Evolutionary conservation across 2,888 invertebrate species (phyloP).

Genomic region (Thecophora atra): DNA sequence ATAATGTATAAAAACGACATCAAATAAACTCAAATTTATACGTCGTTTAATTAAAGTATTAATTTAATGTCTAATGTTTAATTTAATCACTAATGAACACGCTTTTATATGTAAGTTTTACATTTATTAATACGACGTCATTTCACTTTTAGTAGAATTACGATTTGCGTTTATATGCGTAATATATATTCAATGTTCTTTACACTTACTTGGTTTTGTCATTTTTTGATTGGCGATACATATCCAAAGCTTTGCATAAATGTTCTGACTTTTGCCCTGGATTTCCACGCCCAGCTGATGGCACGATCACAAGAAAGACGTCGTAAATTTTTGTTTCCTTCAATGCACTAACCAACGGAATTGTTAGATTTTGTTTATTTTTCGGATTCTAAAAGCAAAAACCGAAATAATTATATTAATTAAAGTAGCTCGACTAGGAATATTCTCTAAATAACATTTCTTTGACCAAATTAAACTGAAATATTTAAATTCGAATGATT

Average conservation of each 20-base stretch:
- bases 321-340: slow-evolving; percentile 53
- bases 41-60: neutral
- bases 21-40: no score
- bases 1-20: neutral
- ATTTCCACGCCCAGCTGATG: slow-evolving; percentile 59
- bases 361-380: slow-evolving; percentile 52
- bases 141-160: no score
- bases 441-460: no score
- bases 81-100: no score
- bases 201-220: slow-evolving; percentile 58
- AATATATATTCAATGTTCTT: neutral
- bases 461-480: neutral
- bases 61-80: no score
- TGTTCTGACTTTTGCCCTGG: slow-evolving; percentile 50
- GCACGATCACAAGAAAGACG: slow-evolving; percentile 60
- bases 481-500: neutral
- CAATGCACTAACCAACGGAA: slow-evolving; percentile 53
- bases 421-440: no score
- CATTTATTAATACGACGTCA: no score
- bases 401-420: neutral
- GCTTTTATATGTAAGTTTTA: no score
- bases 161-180: no score
- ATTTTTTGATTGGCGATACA: slow-evolving; percentile 56
- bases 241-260: slow-evolving; percentile 50
- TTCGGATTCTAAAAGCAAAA: slow-evolving; percentile 46